phyloP scores from a whole-genome alignment of 2,113 vertebrate genomes.

The Mus spicilegus region DNA sequence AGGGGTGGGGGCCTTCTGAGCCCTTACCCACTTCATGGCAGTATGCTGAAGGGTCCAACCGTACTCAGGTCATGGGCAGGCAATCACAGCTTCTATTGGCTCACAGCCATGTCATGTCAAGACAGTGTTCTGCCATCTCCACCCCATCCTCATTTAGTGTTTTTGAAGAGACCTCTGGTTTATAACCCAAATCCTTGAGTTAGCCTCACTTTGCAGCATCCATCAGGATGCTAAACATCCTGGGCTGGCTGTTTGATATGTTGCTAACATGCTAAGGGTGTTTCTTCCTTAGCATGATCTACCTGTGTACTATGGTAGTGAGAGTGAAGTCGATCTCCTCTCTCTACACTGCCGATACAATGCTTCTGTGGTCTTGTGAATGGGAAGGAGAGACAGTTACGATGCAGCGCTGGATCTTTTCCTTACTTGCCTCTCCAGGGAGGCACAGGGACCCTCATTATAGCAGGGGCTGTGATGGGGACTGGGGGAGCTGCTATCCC shows the following conservation, averaged over 20 bases:
- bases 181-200: neutral
- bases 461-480: neutral
- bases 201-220: neutral
- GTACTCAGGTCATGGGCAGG: neutral
- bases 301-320: neutral
- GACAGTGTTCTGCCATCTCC: neutral
- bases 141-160: neutral
- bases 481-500: neutral
- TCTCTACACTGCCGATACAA: neutral
- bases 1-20: neutral
- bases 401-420: neutral
- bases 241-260: neutral
- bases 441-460: neutral
- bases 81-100: neutral
- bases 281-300: constrained; percentile 3
- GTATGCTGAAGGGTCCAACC: too few species aligned
- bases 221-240: neutral
- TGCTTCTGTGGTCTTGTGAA: neutral
- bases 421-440: neutral
- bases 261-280: neutral
- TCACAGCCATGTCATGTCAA: too few species aligned
- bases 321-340: neutral
- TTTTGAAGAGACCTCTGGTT: neutral
- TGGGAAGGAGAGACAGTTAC: neutral
- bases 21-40: neutral